Percentiles rank a stretch among this genome's conserved stretches.
These are phyloP conservation scores for Drosophila demipolita DNA, from an alignment of 2,888 invertebrate genomes.

Conservation along the genomic window DNA sequence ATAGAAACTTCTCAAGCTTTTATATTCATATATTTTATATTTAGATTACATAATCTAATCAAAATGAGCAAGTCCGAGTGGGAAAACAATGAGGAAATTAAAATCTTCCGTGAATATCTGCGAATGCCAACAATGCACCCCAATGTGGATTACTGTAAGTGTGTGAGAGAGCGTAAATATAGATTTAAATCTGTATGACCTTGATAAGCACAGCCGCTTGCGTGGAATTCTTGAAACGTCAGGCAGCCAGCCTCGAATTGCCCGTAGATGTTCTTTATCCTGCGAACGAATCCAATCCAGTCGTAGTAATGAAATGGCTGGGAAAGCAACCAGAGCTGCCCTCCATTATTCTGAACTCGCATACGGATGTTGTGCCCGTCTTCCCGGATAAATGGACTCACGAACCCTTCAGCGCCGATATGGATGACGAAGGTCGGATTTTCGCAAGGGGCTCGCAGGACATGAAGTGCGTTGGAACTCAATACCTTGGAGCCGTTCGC, in stretches of 20 bases:
- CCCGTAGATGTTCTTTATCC: constrained; percentile 87
- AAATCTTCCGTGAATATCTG: constrained; percentile 93
- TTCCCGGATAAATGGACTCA: constrained; percentile 95
- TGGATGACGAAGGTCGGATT: constrained; percentile 93
- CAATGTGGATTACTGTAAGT: constrained; percentile 92
- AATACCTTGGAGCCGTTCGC: constrained; percentile 91
- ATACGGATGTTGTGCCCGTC: constrained; percentile 98
- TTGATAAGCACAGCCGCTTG: constrained; percentile 84
- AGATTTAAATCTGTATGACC: constrained; percentile 11
- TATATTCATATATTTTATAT: neutral
- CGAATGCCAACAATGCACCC: constrained; percentile 95
- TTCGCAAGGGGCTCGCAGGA: constrained; percentile 91
- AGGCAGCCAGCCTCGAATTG: constrained; percentile 89
- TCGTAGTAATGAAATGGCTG: constrained; percentile 92
- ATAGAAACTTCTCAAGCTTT: neutral
- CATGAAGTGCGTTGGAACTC: constrained; percentile 94
- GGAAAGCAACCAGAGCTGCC: constrained; percentile 90
- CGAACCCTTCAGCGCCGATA: constrained; percentile 94
- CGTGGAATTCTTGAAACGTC: constrained; percentile 89
- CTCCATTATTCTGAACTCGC: constrained; percentile 94
- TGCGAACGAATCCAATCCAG: constrained; percentile 88
- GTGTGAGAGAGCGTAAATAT: neutral
- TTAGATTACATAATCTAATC: neutral
- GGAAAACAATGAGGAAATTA: constrained; percentile 87
- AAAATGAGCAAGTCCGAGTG: constrained; percentile 76